phyloP scores from a whole-genome alignment of 2,888 invertebrate genomes.

The Rhagophthalmus giganteus region DNA sequence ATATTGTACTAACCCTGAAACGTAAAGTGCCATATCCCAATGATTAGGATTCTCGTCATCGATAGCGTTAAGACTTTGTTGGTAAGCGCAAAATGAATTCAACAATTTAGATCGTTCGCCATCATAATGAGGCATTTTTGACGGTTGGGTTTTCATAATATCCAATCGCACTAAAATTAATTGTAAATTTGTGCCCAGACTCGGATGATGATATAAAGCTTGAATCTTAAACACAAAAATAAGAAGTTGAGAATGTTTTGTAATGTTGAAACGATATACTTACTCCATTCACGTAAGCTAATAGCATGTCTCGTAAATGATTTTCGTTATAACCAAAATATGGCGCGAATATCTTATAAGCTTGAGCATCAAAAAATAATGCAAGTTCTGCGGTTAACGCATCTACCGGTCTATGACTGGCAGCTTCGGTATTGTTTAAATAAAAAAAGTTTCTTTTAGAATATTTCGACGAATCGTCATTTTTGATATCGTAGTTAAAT shows the following conservation, averaged over 20 bases:
- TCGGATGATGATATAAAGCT: slow-evolving; percentile 77
- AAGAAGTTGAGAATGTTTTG: slow-evolving; percentile 27
- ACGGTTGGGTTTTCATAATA: slow-evolving; percentile 68
- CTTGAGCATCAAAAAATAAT: slow-evolving; percentile 74
- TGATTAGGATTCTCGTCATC: slow-evolving; percentile 70
- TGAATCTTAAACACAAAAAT: slow-evolving; percentile 61
- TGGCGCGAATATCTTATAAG: slow-evolving; percentile 70
- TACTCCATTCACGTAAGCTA: slow-evolving; percentile 78
- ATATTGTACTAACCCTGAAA: slow-evolving; percentile 63
- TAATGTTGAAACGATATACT: slow-evolving; percentile 40
- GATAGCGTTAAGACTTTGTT: slow-evolving; percentile 66
- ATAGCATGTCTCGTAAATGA: slow-evolving; percentile 71
- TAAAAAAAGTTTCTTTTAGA: not conserved
- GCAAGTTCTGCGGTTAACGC: slow-evolving; percentile 70
- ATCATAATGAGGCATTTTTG: slow-evolving; percentile 63
- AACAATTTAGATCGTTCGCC: slow-evolving; percentile 69
- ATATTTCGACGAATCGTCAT: not conserved
- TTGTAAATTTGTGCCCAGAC: slow-evolving; percentile 67
- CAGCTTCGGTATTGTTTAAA: slow-evolving; percentile 16
- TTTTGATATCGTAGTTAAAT: not conserved
- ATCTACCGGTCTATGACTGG: slow-evolving; percentile 32
- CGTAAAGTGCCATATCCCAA: slow-evolving; percentile 79
- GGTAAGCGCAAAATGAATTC: slow-evolving; percentile 76
- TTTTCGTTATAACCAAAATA: slow-evolving; percentile 67
- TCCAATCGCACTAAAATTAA: slow-evolving; percentile 72